Evolutionary conservation across 2,797 vertebrate species (phyloP), one percentile per base, ranked within the genome.

Genomic region (Zenarchopterus dispar): DNA sequence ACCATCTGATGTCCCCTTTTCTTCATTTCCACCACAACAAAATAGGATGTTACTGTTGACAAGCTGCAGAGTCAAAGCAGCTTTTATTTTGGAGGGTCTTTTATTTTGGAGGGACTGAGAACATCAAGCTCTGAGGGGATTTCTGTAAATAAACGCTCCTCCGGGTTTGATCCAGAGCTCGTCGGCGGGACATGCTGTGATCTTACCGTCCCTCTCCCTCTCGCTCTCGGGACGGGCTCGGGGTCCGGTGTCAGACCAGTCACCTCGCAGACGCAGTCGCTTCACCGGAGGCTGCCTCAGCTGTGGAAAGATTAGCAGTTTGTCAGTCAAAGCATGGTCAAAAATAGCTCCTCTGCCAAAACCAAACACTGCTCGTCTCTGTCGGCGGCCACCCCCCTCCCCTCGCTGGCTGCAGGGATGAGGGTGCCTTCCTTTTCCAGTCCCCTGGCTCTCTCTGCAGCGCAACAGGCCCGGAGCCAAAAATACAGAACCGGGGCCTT

Each of bases 191-290:
- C 57, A 22, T 21, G 10, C 62, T 39, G 45, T 46, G 73, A 51
- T 75, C 90, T 93, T 94, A 98, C 97, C 97, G 65, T 99, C 97
- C 87, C 97, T 90, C 84, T 99, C 97, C 71, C 97, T 89, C 89
- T 99, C 97, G 36, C 97, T 97, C 93, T 99, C 97, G 0, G 97
- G 97, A 8, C 97, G 96, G 75, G 97, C 97, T 70, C 97, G 94
- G 47, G 97, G 97, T 80, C 97, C 97, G 11, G 97, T 99, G 86
- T 99, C 97, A 33, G 97, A 99, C 97, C 97, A 99, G 86, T 99
- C 97, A 16, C 97, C 97, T 80, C 97, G 91, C 21, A 99, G 92
- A 77, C 97, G 90, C 76, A 99, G 92, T 16, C 97, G 96, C 83
- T 99, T 99, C 60, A 99, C 97, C 0, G 97, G 97, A 67, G 97